Percentiles rank a stretch among this genome's conserved stretches.
phyloP scores from a whole-genome alignment of 2,113 vertebrate species.

The Mirza zaza region DNA sequence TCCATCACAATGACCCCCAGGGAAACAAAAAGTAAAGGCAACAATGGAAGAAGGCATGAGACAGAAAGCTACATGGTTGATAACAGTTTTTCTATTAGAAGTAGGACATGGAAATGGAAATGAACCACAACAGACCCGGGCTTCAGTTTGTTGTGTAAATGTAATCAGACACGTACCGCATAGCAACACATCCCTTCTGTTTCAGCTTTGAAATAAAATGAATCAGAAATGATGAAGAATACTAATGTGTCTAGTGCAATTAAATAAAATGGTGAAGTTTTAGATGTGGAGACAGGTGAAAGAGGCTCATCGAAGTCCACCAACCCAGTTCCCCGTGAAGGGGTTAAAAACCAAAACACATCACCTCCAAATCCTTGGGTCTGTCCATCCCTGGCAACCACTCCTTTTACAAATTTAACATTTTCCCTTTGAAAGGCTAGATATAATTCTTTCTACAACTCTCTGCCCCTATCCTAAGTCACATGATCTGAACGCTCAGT shows the following conservation, averaged over 20 bases:
- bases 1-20: not conserved
- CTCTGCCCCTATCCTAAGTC: not conserved
- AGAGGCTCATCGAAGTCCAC: not conserved
- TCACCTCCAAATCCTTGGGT: not conserved
- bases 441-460: not conserved
- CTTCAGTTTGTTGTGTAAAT: not conserved
- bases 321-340: not conserved
- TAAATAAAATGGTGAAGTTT: not conserved
- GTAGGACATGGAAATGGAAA: slow-evolving; percentile 19
- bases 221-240: not conserved
- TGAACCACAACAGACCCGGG: not conserved
- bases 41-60: not conserved
- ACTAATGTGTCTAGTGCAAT: not conserved
- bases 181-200: not conserved
- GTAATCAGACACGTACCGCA: not conserved
- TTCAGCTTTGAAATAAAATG: slow-evolving; percentile 34
- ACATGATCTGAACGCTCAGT: not conserved
- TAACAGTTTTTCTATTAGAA: not conserved
- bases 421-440: not conserved
- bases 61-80: not conserved
- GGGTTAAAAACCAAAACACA: not conserved
- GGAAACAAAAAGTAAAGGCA: not conserved
- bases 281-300: not conserved
- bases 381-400: not conserved
- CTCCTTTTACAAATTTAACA: not conserved